Percentiles rank a stretch among this genome's conserved stretches.
Conservation (phyloP, 2,797 vertebrate species). For the Percopsis omiscomaycus region DNA sequence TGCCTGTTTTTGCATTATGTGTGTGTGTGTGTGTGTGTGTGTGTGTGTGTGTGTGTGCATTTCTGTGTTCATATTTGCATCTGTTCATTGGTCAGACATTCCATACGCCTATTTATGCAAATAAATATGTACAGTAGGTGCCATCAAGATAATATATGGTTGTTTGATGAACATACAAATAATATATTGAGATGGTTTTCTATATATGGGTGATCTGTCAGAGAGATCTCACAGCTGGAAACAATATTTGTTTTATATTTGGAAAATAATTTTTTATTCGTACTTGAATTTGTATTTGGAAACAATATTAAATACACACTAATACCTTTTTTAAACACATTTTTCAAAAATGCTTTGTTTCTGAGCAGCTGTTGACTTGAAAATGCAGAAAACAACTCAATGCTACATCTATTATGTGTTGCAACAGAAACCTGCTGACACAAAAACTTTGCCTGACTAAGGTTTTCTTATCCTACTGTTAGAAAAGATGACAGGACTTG, state of each 20-base stretch:
- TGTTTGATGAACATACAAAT: slow-evolving; percentile 50
- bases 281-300: too few relatives aligned
- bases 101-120: slow-evolving; percentile 53
- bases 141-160: slow-evolving; percentile 43
- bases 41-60: not conserved
- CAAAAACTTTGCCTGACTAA: slow-evolving; percentile 28
- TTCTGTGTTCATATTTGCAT: not conserved
- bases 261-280: too few relatives aligned
- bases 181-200: slow-evolving; percentile 39
- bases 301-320: slow-evolving; percentile 3
- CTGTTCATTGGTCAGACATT: not conserved
- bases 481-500: slow-evolving; percentile 27
- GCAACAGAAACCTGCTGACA: slow-evolving; percentile 32
- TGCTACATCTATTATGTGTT: slow-evolving; percentile 30
- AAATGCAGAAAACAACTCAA: slow-evolving; percentile 15
- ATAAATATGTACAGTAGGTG: slow-evolving; percentile 24
- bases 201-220: slow-evolving; percentile 37
- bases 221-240: slow-evolving; percentile 24
- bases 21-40: slow-evolving; percentile 5
- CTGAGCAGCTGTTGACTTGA: slow-evolving; percentile 44
- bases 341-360: slow-evolving; percentile 15
- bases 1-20: slow-evolving; percentile 11
- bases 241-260: slow-evolving; percentile 1
- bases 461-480: slow-evolving; percentile 17
- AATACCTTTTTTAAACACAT: slow-evolving; percentile 16